Base-by-base conservation (phyloP, 2,113 vertebrate species). In the Ciconia maguari region DNA sequence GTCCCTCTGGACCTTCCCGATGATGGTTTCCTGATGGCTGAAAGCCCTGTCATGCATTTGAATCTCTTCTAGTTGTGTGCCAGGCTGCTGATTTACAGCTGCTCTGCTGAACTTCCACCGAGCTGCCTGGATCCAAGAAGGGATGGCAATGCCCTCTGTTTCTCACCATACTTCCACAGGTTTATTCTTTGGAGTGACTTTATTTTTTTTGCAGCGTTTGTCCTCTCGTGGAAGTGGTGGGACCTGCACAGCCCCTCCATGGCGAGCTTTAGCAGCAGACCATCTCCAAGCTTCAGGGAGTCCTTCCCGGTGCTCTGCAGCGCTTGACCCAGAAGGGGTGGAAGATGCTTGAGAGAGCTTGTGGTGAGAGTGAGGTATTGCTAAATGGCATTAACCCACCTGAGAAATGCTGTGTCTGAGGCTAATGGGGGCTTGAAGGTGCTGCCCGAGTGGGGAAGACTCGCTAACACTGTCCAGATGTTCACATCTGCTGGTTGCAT, bases 371-470 rank as follows among this genome's bases (percentile, higher is more conserved):
- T 2, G 24, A 51, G 58, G 16, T 36, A 25, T 16, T 36, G 52
- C 57, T 42, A 32, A 36, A 8, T 2, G n/a, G 6, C 30, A 3
- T 25, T 30, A 49, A n/a, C 24, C 20, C 41, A 13, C 7, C 41
- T 13, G 22, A 57, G 36, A 29, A 30, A 6, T 0, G 1, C 36
- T 21, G 26, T 4, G 1, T 19, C 26, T 29, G 21, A 44, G 11
- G 14, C n/a, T 10, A 2, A 5, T 0, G 19, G 52, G 62, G 16
- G 11, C 36, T 18, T 6, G 13, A 8, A 38, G 65, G 60, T 54
- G 36, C 51, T 79, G 55, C 52, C 52, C 0, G 7, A 71, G 38
- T 65, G 58, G 46, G 36, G 13, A 18, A 68, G 9, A 10, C 62
- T 49, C 2, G 0, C 24, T 11, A 10, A 10, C 32, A 1, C 17